These are phyloP conservation scores for Lepetodrilus schrolli DNA, from an alignment of 2,888 invertebrate genomes.

Conservation along the genomic window DNA sequence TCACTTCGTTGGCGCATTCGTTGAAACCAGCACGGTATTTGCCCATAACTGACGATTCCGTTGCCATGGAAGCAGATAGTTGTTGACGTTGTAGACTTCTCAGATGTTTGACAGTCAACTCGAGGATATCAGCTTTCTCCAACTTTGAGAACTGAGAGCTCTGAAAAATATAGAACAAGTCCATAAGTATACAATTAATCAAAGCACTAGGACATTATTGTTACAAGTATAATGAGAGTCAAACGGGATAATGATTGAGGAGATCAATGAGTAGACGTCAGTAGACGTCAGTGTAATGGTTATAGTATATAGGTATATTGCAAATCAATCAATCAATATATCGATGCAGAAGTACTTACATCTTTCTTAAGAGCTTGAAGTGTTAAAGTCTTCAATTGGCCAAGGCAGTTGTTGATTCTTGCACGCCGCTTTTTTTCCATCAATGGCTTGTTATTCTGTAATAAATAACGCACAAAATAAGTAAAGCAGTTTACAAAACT, in stretches of 20 bases:
- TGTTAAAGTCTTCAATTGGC: conserved; percentile 69
- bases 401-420: conserved; percentile 71
- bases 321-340: background rate
- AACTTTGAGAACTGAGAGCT: conserved; percentile 72
- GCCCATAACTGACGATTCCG: conserved; percentile 46
- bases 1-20: conserved; percentile 71
- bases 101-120: conserved; percentile 73
- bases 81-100: conserved; percentile 65
- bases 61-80: conserved; percentile 38
- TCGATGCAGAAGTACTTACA: conserved; percentile 67
- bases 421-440: conserved; percentile 73
- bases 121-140: conserved; percentile 74
- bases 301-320: background rate
- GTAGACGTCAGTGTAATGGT: background rate
- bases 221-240: too few relatives aligned
- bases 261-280: background rate
- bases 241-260: too few relatives aligned
- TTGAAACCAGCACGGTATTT: conserved; percentile 69
- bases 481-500: too few relatives aligned
- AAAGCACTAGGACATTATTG: background rate
- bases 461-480: conserved; percentile 27
- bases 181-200: background rate
- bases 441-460: conserved; percentile 72
- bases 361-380: conserved; percentile 73
- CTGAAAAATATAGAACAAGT: too few relatives aligned